These are phyloP conservation scores for Pelagia noctiluca DNA, from an alignment of 30 jellyfish, hydroid and myxozoan species.

Conservation along the genomic window DNA sequence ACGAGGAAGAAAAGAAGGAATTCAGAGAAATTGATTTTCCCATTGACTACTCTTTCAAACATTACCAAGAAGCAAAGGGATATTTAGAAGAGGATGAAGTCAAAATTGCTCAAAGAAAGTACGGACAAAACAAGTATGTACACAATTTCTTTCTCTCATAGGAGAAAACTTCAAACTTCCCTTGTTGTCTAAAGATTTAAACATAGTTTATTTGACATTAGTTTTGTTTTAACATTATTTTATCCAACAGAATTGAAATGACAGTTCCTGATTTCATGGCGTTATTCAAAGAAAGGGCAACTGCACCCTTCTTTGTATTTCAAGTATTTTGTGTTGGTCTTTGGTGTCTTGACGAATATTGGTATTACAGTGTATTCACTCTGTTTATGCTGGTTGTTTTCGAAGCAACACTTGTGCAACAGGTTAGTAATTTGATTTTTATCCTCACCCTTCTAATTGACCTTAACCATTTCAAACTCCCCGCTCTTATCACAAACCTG, in stretches of 20 bases:
- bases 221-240: background rate
- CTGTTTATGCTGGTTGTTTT: conserved; percentile 91
- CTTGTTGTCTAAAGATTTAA: background rate
- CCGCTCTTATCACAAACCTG: background rate
- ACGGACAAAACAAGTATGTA: conserved; percentile 86
- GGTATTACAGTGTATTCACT: conserved; percentile 97
- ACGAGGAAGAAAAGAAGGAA: conserved; percentile 84
- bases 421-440: conserved; percentile 54
- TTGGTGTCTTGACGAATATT: conserved; percentile 98
- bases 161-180: background rate
- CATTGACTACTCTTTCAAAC: conserved; percentile 77
- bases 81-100: conserved; percentile 87
- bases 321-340: conserved; percentile 99
- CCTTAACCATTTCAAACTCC: background rate
- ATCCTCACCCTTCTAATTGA: background rate
- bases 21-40: conserved; percentile 84
- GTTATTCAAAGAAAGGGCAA: conserved; percentile 96
- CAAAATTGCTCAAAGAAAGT: conserved; percentile 71
- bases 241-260: conserved; percentile 87
- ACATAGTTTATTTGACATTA: conserved; percentile 3
- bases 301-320: conserved; percentile 99
- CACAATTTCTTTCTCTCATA: background rate
- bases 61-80: conserved; percentile 95
- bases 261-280: conserved; percentile 97
- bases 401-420: conserved; percentile 99